These are phyloP conservation scores for Penaeus japonicus DNA, from an alignment of 1,140 invertebrate species.

Conservation along the genomic window DNA sequence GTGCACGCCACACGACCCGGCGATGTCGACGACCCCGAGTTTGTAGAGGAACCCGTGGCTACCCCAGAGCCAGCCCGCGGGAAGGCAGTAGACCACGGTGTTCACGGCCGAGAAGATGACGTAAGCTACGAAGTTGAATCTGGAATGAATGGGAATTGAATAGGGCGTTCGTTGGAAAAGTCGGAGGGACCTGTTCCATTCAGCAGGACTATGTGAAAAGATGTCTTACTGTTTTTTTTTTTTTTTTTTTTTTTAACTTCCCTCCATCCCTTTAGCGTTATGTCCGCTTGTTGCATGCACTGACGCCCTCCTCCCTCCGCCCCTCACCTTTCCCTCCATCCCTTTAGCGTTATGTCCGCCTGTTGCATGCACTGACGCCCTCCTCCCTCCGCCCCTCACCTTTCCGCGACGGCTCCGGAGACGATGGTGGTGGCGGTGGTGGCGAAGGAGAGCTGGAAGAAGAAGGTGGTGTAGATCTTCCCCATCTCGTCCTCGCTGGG, in stretches of 20 bases:
- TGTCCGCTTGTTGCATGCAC: too few species aligned
- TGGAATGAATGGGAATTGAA: too few species aligned
- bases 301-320: not conserved
- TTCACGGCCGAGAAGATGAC: constrained; percentile 89
- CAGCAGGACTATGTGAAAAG: too few species aligned
- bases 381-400: constrained; percentile 51
- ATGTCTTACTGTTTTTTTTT: too few species aligned
- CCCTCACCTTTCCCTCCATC: constrained; percentile 54
- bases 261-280: too few species aligned
- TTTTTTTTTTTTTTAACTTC: too few species aligned
- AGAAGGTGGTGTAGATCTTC: constrained; percentile 79
- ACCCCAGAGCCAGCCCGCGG: constrained; percentile 93
- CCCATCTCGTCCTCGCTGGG: constrained; percentile 70
- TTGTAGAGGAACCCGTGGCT: constrained; percentile 83
- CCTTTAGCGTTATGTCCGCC: too few species aligned
- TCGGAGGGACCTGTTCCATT: too few species aligned
- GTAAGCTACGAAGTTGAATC: constrained; percentile 85
- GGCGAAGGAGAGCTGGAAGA: constrained; percentile 88
- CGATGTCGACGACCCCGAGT: constrained; percentile 86
- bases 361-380: not conserved
- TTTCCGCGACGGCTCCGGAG: constrained; percentile 65
- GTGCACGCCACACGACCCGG: constrained; percentile 91
- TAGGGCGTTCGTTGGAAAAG: too few species aligned
- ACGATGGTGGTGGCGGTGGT: constrained; percentile 90
- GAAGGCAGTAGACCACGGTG: constrained; percentile 89